phyloP scores from a whole-genome alignment of 1,140 invertebrate genomes.

The Brachionus paranguensis region DNA sequence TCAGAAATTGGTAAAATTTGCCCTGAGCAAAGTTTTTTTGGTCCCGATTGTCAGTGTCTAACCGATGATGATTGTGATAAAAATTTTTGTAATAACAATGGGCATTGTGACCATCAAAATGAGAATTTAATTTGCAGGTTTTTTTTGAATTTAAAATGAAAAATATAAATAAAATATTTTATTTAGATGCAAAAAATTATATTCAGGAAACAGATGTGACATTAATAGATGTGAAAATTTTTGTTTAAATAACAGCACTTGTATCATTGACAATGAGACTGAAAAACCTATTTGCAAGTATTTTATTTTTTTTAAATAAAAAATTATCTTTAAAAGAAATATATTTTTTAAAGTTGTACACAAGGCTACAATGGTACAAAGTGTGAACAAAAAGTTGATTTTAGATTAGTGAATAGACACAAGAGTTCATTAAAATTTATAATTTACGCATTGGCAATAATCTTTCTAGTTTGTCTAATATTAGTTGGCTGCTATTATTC shows the following conservation, averaged over 20 bases:
- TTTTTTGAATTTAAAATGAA: neutral
- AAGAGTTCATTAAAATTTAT: conserved; percentile 2
- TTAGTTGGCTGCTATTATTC: neutral
- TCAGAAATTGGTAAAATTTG: neutral
- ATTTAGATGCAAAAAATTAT: neutral
- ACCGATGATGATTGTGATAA: neutral
- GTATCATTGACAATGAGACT: neutral
- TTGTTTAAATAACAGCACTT: conserved; percentile 17
- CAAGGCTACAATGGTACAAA: neutral
- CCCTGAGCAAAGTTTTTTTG: neutral
- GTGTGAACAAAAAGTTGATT: neutral
- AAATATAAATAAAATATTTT: neutral
- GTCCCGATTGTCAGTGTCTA: conserved; percentile 15
- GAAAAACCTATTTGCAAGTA: neutral
- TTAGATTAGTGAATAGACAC: neutral
- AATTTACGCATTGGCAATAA: neutral
- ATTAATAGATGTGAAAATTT: neutral
- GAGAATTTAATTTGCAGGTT: neutral
- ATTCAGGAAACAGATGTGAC: neutral
- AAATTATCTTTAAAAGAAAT: neutral
- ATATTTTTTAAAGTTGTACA: neutral
- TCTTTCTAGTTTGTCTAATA: neutral
- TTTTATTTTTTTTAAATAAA: neutral
- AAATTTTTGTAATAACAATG: conserved; percentile 7
- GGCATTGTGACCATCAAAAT: neutral